Percentiles rank a stretch among this genome's conserved stretches.
These are phyloP conservation scores for Drosophila picticornis DNA, from an alignment of 2,888 invertebrate species.

Conservation along the genomic window DNA sequence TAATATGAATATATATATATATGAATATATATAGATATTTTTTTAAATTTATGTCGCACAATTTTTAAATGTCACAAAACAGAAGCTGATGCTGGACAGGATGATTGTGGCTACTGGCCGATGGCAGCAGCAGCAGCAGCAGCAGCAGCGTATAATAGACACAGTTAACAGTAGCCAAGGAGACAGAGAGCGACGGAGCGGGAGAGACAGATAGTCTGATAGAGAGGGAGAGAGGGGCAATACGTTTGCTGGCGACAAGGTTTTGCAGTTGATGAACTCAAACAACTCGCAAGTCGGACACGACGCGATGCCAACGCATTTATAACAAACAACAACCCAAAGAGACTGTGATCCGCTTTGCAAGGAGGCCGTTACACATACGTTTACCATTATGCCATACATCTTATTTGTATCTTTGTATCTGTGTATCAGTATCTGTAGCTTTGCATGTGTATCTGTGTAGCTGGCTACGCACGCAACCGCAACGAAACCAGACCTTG, in stretches of 20 bases:
- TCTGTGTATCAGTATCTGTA: slow-evolving; percentile 20
- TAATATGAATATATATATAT: neutral
- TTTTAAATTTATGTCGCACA: slow-evolving; percentile 18
- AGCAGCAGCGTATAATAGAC: slow-evolving; percentile 31
- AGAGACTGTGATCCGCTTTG: slow-evolving; percentile 73
- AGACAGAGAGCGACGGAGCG: slow-evolving; percentile 58
- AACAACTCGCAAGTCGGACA: slow-evolving; percentile 34
- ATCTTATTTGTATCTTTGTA: neutral
- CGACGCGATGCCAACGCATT: slow-evolving; percentile 67
- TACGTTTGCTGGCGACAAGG: slow-evolving; percentile 63
- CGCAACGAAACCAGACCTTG: slow-evolving; percentile 76
- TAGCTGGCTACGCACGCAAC: slow-evolving; percentile 49
- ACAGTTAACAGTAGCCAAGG: slow-evolving; percentile 50
- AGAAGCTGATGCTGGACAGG: neutral
- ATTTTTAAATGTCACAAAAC: slow-evolving; percentile 40
- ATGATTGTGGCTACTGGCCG: slow-evolving; percentile 53
- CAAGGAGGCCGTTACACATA: slow-evolving; percentile 56
- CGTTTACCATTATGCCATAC: slow-evolving; percentile 19
- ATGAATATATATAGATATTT: neutral
- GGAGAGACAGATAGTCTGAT: neutral
- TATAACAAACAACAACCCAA: slow-evolving; percentile 22
- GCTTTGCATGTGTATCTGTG: slow-evolving; percentile 10
- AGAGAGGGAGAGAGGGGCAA: slow-evolving; percentile 25
- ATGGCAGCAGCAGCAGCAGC: slow-evolving; percentile 50
- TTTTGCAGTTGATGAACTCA: slow-evolving; percentile 77